A percentile compares a stretch with the other conserved stretches of the same genome.
These are phyloP conservation scores for Trachythela sp. DNA, from an alignment of 64 coral and sea anemone species.

Conservation along the genomic window DNA sequence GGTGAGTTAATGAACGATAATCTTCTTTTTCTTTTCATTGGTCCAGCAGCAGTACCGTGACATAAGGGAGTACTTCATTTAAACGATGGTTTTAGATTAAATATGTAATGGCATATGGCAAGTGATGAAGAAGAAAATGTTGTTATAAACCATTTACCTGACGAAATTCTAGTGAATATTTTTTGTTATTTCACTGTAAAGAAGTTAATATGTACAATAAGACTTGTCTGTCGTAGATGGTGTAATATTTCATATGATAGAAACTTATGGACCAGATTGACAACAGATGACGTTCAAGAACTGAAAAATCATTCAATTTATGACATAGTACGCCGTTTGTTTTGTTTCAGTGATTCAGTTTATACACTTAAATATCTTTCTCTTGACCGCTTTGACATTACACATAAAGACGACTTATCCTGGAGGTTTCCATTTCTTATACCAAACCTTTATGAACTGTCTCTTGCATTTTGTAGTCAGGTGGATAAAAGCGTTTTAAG, in stretches of 20 bases:
- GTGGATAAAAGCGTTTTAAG: slow-evolving; percentile 50
- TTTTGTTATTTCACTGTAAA: slow-evolving; percentile 61
- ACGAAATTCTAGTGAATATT: slow-evolving; percentile 73
- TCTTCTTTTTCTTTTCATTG: too few species aligned
- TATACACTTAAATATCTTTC: slow-evolving; percentile 67
- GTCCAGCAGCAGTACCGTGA: too few species aligned
- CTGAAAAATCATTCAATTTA: background rate
- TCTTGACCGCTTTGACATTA: slow-evolving; percentile 46
- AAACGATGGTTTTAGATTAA: too few species aligned
- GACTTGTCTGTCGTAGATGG: slow-evolving; percentile 76
- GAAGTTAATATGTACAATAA: slow-evolving; percentile 53
- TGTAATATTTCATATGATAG: slow-evolving; percentile 51
- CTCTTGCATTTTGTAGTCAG: slow-evolving; percentile 69
- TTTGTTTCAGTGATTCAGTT: slow-evolving; percentile 41
- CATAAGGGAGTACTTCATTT: too few species aligned
- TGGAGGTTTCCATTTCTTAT: slow-evolving; percentile 4
- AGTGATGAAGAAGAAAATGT: background rate
- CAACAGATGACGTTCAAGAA: slow-evolving; percentile 39
- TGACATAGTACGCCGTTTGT: background rate
- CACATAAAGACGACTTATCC: slow-evolving; percentile 35
- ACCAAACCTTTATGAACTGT: slow-evolving; percentile 52
- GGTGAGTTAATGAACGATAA: too few species aligned
- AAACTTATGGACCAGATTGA: slow-evolving; percentile 58
- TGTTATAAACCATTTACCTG: slow-evolving; percentile 59
- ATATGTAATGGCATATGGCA: too few species aligned